These are phyloP conservation scores for Dryobota labecula DNA, from an alignment of 2,888 invertebrate genomes.

Conservation along the genomic window DNA sequence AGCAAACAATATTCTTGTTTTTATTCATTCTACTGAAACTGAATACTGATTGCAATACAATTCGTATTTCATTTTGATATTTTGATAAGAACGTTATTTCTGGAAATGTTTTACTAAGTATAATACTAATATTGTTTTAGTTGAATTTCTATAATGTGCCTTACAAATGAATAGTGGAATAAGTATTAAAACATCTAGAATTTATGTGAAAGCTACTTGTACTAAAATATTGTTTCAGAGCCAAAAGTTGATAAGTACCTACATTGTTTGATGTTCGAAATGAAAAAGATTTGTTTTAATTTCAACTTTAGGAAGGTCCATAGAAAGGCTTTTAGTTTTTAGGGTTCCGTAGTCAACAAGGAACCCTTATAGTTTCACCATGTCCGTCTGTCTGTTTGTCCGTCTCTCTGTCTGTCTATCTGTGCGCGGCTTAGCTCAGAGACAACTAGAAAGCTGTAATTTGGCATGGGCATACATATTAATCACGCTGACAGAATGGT, in stretches of 20 bases:
- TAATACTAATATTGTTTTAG: slow-evolving; percentile 2
- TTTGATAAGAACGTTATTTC: background rate
- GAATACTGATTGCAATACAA: slow-evolving; percentile 41
- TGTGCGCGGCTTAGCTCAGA: no score
- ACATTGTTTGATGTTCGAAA: slow-evolving; percentile 2
- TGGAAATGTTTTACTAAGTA: slow-evolving; percentile 7
- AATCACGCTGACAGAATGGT: no score
- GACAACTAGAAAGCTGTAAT: no score
- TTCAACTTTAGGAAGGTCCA: background rate
- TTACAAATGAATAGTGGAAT: background rate
- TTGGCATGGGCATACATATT: no score
- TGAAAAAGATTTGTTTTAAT: slow-evolving; percentile 7
- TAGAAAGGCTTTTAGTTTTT: slow-evolving; percentile 1
- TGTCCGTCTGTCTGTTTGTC: no score
- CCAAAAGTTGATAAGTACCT: background rate
- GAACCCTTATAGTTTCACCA: no score
- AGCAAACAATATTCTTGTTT: slow-evolving; percentile 45
- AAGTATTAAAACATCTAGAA: background rate
- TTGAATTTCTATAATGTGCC: background rate
- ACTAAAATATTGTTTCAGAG: background rate
- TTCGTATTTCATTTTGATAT: slow-evolving; percentile 31
- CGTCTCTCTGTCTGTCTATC: no score
- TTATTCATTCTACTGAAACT: slow-evolving; percentile 34
- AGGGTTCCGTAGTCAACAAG: no score
- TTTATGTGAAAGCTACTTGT: background rate